Evolutionary conservation across 2,797 vertebrate genomes (phyloP).

Genomic region (Liasis olivaceus): DNA sequence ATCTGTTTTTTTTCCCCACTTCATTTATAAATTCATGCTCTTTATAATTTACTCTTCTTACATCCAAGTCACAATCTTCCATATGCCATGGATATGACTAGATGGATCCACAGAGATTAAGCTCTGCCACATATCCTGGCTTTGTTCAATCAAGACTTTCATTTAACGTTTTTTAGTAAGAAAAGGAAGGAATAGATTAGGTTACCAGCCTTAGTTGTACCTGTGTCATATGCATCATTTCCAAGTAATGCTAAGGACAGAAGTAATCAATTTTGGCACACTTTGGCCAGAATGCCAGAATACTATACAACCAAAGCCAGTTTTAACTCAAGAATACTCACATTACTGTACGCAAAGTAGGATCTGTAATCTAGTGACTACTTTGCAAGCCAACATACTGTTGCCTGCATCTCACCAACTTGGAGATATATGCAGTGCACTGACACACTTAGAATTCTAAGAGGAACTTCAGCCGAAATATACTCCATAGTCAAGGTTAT

Average conservation of each 20-base stretch:
- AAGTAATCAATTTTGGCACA: neutral
- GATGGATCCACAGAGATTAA: neutral
- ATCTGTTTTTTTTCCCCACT: too few species aligned
- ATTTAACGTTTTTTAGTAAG: neutral
- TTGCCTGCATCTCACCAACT: neutral
- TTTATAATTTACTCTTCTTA: neutral
- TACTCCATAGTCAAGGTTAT: neutral
- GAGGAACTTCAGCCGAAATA: neutral
- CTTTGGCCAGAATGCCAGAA: neutral
- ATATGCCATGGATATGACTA: neutral
- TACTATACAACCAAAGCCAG: neutral
- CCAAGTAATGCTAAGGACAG: neutral
- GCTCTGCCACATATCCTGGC: neutral
- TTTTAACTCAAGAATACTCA: neutral
- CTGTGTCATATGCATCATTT: neutral
- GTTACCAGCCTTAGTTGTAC: neutral
- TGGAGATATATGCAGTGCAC: neutral
- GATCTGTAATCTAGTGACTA: neutral
- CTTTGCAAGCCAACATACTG: neutral
- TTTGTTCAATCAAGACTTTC: neutral
- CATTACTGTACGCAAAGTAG: neutral
- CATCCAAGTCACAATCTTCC: neutral
- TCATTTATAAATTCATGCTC: neutral
- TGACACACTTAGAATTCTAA: neutral
- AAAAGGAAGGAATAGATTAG: neutral